These are phyloP conservation scores for Adrianichthys oophorus DNA, from an alignment of 2,797 vertebrate genomes.

Conservation along the genomic window DNA sequence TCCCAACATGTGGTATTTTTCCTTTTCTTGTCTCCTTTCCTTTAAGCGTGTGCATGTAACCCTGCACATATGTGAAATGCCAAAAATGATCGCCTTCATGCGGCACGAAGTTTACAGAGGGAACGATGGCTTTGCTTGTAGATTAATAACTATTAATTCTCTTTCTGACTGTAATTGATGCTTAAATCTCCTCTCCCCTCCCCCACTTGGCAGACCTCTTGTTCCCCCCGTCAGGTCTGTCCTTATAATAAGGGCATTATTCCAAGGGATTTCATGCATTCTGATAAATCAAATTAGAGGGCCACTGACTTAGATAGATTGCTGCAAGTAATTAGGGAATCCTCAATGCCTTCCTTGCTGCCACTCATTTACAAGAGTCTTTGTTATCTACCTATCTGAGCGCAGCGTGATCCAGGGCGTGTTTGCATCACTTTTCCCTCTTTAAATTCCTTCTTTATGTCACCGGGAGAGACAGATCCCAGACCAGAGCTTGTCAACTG, in stretches of 20 bases:
- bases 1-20: slow-evolving; percentile 6
- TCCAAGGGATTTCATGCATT: slow-evolving; percentile 76
- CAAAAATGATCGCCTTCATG: slow-evolving; percentile 38
- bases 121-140: slow-evolving; percentile 62
- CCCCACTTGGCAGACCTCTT: slow-evolving; percentile 70
- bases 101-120: slow-evolving; percentile 34
- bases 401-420: slow-evolving; percentile 72
- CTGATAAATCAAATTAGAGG: slow-evolving; percentile 85
- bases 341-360: slow-evolving; percentile 80
- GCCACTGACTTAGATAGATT: slow-evolving; percentile 80
- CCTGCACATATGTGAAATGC: slow-evolving; percentile 7
- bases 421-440: slow-evolving; percentile 69
- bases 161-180: slow-evolving; percentile 83
- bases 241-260: slow-evolving; percentile 83
- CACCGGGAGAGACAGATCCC: slow-evolving; percentile 91
- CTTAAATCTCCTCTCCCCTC: slow-evolving; percentile 73
- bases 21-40: slow-evolving; percentile 1
- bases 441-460: slow-evolving; percentile 89
- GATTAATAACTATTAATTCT: slow-evolving; percentile 84
- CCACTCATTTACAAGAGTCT: slow-evolving; percentile 78
- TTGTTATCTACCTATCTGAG: slow-evolving; percentile 77
- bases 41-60: background rate
- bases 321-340: slow-evolving; percentile 82
- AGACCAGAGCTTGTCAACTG: slow-evolving; percentile 93
- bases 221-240: slow-evolving; percentile 74